Conservation (phyloP, 2,797 vertebrate species). For the Molossus molossus region DNA sequence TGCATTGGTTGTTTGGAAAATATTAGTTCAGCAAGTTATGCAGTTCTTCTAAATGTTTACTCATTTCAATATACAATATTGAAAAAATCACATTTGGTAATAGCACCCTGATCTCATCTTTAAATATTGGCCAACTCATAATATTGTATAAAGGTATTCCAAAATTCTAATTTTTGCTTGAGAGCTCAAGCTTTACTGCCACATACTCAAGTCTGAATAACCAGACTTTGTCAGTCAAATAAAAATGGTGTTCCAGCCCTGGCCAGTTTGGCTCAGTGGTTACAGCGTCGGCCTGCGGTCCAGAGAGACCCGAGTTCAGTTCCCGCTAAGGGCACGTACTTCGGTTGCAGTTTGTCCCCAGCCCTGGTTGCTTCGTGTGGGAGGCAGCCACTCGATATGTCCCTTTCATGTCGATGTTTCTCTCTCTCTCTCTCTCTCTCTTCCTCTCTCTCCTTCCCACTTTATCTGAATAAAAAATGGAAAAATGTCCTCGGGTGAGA, state of each 20-base stretch:
- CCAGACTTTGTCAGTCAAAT: background rate
- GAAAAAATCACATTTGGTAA: background rate
- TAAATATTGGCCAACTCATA: slow-evolving; percentile 26
- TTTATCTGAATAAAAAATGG: too few species aligned
- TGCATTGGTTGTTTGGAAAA: slow-evolving; percentile 13
- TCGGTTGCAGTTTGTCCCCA: too few species aligned
- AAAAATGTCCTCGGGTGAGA: too few species aligned
- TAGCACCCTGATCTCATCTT: slow-evolving; percentile 11
- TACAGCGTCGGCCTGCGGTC: too few species aligned
- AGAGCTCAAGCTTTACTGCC: slow-evolving; percentile 16
- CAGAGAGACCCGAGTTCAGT: too few species aligned
- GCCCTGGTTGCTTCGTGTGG: too few species aligned
- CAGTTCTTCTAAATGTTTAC: slow-evolving; percentile 11
- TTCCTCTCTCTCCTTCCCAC: too few species aligned
- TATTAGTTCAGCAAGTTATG: background rate
- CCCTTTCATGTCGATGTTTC: too few species aligned
- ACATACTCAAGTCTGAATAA: background rate
- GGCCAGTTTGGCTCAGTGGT: too few species aligned
- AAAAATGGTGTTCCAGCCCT: background rate
- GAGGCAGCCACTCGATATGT: too few species aligned
- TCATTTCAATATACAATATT: slow-evolving; percentile 3
- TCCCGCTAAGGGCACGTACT: too few species aligned
- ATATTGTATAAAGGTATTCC: background rate
- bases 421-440: too few species aligned
- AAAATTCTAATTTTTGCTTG: slow-evolving; percentile 39